Base-by-base conservation (phyloP, 1,140 invertebrate species). In the Rhopalosiphum maidis region DNA sequence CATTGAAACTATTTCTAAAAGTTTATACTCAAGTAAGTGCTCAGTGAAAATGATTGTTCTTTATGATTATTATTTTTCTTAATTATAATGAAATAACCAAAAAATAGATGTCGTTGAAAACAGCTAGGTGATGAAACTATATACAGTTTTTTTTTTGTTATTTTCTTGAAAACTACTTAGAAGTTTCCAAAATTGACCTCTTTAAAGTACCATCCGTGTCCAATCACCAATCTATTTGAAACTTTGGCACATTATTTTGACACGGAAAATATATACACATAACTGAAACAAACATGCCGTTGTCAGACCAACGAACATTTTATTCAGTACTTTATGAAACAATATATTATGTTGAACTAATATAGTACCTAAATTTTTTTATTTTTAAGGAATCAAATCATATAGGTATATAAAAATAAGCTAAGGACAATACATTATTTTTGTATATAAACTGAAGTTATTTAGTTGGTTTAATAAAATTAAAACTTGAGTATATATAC, bases 211-310 rank as follows among this genome's bases (percentile, higher is more conserved):
- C 15, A 77, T 77, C 4, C n/a, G 60, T 77, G 60, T n/a, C 15
- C 60, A 77, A 77, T 77, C 30, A 77, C 60, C n/a, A 77, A 77
- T 35, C 60, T n/a, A 77, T 77, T 77, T n/a, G 15, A 77, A 77
- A 77, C 60, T 77, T 77, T 77, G n/a, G 60, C 30, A 77, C 60
- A 77, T 77, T 77, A 77, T 77, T n/a, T 77, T 15, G n/a, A 77
- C 60, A 77, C 60, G 3, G n/a, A n/a, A 51, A 18, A 77, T 77
- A 77, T 30, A 5, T 77, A 18, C 30, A 77, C 30, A 77, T n/a
- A 77, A 77, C 60, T 77, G n/a, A 77, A 77, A n/a, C 15, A 77
- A 77, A 77, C 30, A 77, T 35, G 15, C n/a, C n/a, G 30, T n/a
- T 21, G 30, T 77, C 30, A 77, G 30, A 77, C 4, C 15, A 77